phyloP scores from a whole-genome alignment of 2,888 invertebrate species.

The Arge pagana region DNA sequence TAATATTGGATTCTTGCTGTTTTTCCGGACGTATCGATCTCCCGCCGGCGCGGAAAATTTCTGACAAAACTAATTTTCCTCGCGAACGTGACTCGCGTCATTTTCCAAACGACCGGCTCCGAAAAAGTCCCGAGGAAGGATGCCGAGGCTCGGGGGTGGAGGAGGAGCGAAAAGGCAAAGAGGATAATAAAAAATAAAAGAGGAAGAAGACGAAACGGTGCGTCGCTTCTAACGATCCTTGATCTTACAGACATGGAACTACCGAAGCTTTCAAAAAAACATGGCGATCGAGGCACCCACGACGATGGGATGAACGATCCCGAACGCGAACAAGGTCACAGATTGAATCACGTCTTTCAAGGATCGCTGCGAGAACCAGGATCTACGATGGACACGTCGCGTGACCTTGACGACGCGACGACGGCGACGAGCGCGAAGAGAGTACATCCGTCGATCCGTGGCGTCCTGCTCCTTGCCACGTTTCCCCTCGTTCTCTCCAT shows the following conservation, averaged over 20 bases:
- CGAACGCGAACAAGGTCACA: slow-evolving; percentile 41
- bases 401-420: slow-evolving; percentile 30
- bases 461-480: background rate
- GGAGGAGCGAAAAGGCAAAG: background rate
- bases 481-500: too few relatives aligned
- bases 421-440: slow-evolving; percentile 14
- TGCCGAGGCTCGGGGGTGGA: too few relatives aligned
- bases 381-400: slow-evolving; percentile 51
- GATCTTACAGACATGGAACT: slow-evolving; percentile 45
- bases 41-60: too few relatives aligned
- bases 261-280: slow-evolving; percentile 46
- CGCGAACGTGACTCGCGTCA: too few relatives aligned
- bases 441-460: background rate
- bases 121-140: too few relatives aligned
- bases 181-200: too few relatives aligned
- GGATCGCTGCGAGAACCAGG: slow-evolving; percentile 69
- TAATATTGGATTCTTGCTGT: too few relatives aligned
- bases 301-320: slow-evolving; percentile 35
- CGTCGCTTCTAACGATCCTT: background rate
- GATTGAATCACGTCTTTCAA: slow-evolving; percentile 64
- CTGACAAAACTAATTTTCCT: too few relatives aligned
- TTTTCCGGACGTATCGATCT: too few relatives aligned
- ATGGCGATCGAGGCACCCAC: slow-evolving; percentile 34
- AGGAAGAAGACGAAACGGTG: background rate
- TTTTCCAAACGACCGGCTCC: too few relatives aligned